Evolutionary conservation across 1,140 invertebrate genomes (phyloP), one percentile per base, ranked within the genome.

Genomic region (Drosophila rhopaloa): DNA sequence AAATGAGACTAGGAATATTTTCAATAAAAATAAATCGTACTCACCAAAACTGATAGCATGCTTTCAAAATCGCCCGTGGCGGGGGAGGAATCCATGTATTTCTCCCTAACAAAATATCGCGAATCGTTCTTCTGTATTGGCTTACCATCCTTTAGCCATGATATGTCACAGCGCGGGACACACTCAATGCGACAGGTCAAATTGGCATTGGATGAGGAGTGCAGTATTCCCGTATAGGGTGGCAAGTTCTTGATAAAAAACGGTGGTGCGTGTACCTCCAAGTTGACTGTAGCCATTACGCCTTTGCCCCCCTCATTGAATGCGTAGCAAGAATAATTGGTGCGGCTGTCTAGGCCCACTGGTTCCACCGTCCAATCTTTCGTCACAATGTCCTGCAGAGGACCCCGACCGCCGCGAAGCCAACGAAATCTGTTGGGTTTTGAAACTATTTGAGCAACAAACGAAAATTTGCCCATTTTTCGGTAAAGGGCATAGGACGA

Each of bases 151-250:
- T 96, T 97, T 50, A 95, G 93, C 97, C 97, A 98, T 11, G 95
- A 93, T 46, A 98, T 95, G 37, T 95, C 94, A 91, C 97, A 98
- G 10, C 96, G 93, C 0, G 97, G 97, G 6, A 95, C 96, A 91
- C 97, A 98, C 90, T 98, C 97, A 19, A 98, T 96, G 75, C 96
- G 95, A 91, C 97, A 98, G 6, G 96, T 96, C 9, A 98, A 94
- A 55, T 95, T 96, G 44, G 97, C 96, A 81, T 96, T 95, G 83
- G 93, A 83, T 4, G 92, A 93, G 24, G 91, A 76, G 91, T 95
- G 96, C 9, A 96, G 93, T 24, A 94, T 96, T n/a, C 96, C 97
- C 70, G 95, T 95, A 93, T 96, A 97, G 1, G 95, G 96, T n/a
- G 94, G 95, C 60, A 97, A 94, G 41, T 96, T 95, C 76, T 96